Percentiles rank a stretch among this genome's conserved stretches.
Evolutionary conservation across 2,113 vertebrate species (phyloP).

Genomic region (Chrysemys picta): DNA sequence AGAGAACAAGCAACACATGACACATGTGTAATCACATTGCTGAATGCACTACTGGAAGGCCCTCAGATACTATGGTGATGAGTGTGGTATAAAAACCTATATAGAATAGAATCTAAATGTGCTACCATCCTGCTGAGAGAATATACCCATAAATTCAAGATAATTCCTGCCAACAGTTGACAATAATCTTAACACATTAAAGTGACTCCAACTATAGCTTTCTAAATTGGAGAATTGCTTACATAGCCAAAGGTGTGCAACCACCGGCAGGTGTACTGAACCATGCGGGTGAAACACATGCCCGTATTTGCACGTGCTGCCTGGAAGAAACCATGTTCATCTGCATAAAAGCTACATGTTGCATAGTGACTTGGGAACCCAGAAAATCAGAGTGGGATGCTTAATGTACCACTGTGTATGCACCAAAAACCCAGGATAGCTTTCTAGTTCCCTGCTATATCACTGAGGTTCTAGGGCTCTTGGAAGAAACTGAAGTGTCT

Average conservation of each 20-base stretch:
- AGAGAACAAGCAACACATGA: too few relatives aligned
- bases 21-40: too few relatives aligned
- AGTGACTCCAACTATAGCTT: background rate
- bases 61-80: too few relatives aligned
- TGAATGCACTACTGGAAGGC: too few relatives aligned
- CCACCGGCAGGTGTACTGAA: background rate
- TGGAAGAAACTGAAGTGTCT: background rate
- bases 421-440: background rate
- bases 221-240: background rate
- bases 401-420: fast-evolving
- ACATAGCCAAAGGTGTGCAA: background rate
- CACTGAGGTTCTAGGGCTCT: background rate
- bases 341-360: background rate
- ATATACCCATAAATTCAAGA: background rate
- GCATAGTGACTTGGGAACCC: background rate
- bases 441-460: background rate
- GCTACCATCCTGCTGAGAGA: background rate
- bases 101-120: background rate
- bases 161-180: background rate
- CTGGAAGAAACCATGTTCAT: background rate
- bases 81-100: too few relatives aligned
- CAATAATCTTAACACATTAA: background rate
- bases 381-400: background rate
- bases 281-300: background rate
- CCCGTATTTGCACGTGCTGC: background rate